Base-by-base conservation (phyloP, 1,140 invertebrate genomes). In the Apis laboriosa region DNA sequence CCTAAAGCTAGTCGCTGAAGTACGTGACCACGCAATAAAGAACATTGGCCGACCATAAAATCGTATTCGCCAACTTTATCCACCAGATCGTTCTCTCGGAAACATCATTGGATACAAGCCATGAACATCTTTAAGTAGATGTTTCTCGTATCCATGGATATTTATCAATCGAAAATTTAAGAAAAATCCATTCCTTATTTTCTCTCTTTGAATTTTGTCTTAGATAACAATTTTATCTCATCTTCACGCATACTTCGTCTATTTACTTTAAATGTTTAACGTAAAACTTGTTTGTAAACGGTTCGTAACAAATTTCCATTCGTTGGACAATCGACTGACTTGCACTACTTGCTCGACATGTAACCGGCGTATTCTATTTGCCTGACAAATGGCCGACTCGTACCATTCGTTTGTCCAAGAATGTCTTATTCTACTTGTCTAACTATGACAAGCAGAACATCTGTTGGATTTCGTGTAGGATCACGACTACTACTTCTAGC, bases 21-120 rank as follows among this genome's bases (percentile, higher is more conserved):
- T 86, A 86, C 85, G 76, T 83, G 85, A 84, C 85, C 85, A 53
- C 71, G 80, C 71, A 86, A 84, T 87, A 87, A 87, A 87, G 85
- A 86, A 86, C 86, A 79, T 84, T 80, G 71, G 15, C 66, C 43
- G 73, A 80, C 61, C 83, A 80, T 84, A 75, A 76, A 67, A 84
- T 77, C 66, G 80, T 71, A 66, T 84, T 79, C 76, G 58, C 75
- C 55, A 84, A 84, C 85, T 86, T 86, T 75, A 68, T 83, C 74
- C 58, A 58, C 9, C 63, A 11, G 19, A 77, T 77, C 63, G 75
- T 67, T 56, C 17, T 21, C 51, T 21, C 1, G 63, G 55, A 67
- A 43, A 77, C 75, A 55, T 13, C 24, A 28, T 19, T 15, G 51
- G 74, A 19, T 24, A 77, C 75, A n/a, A 15, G 63, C 28, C 28